These are phyloP conservation scores for Triplophysa siluroides DNA, from an alignment of 2,113 vertebrate genomes.

Conservation along the genomic window DNA sequence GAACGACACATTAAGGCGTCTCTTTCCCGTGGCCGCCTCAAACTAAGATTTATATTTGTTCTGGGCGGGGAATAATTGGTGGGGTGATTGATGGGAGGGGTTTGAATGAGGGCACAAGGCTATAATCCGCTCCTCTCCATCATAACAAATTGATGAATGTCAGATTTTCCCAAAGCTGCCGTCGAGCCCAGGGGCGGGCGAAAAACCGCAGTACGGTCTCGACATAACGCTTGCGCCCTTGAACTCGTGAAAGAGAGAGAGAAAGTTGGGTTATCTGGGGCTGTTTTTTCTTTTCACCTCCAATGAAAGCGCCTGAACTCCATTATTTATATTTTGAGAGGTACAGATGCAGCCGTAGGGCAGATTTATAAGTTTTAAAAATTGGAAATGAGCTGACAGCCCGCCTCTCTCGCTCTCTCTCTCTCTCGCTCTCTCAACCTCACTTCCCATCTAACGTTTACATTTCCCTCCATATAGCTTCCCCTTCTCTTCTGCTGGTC, in stretches of 20 bases:
- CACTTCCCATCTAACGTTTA: not conserved
- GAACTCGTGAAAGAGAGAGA: slow-evolving; percentile 24
- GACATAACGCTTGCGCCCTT: slow-evolving; percentile 30
- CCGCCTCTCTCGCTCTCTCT: not conserved
- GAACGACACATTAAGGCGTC: slow-evolving; percentile 34
- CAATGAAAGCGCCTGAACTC: slow-evolving; percentile 29
- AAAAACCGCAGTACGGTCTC: not conserved
- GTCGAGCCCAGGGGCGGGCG: slow-evolving; percentile 27
- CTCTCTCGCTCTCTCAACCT: not conserved
- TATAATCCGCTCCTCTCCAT: slow-evolving; percentile 41
- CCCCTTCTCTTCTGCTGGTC: not conserved
- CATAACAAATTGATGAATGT: slow-evolving; percentile 53
- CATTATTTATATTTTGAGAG: slow-evolving; percentile 37
- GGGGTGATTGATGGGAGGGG: slow-evolving; percentile 37
- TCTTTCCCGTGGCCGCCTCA: slow-evolving; percentile 27
- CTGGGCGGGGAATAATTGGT: slow-evolving; percentile 44
- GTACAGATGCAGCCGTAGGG: slow-evolving; percentile 24
- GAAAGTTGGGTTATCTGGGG: slow-evolving; percentile 20
- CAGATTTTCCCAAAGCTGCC: slow-evolving; percentile 47
- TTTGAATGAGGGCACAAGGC: slow-evolving; percentile 27
- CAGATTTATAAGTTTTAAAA: slow-evolving; percentile 31
- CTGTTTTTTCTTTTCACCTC: slow-evolving; percentile 21
- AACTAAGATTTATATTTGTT: slow-evolving; percentile 48
- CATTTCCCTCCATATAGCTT: slow-evolving; percentile 11
- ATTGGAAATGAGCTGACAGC: slow-evolving; percentile 24